Percentiles rank a stretch among this genome's conserved stretches.
These are phyloP conservation scores for Morus bassanus DNA, from an alignment of 2,797 vertebrate genomes.

Conservation along the genomic window DNA sequence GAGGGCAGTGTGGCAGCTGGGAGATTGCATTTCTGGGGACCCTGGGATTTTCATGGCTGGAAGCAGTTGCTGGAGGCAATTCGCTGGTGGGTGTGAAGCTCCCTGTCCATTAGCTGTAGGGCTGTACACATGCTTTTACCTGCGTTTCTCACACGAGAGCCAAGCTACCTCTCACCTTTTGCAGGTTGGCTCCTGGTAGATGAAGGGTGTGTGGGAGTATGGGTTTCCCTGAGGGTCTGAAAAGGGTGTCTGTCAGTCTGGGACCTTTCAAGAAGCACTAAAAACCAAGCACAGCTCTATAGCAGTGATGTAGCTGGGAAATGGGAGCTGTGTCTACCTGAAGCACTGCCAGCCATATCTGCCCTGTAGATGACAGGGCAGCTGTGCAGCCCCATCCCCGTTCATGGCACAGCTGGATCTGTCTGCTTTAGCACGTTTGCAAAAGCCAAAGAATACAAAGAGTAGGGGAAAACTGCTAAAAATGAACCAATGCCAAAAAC, in stretches of 20 bases:
- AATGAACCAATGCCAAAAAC: background rate
- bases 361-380: background rate
- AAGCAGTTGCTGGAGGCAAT: background rate
- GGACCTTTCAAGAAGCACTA: background rate
- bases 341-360: background rate
- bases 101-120: background rate
- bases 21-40: background rate
- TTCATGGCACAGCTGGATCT: background rate
- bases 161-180: background rate
- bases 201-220: background rate
- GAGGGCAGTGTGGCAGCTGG: background rate
- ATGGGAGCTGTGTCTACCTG: background rate
- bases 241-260: background rate
- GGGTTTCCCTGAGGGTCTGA: background rate
- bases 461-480: background rate
- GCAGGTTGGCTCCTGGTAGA: background rate
- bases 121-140: background rate
- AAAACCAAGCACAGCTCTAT: background rate
- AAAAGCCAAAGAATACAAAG: background rate
- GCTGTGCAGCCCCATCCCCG: background rate
- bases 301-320: background rate
- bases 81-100: background rate
- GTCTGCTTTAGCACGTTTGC: background rate
- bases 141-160: background rate
- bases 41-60: fast-evolving